Conservation (phyloP, 1,140 invertebrate species). For the Penaeus indicus region DNA sequence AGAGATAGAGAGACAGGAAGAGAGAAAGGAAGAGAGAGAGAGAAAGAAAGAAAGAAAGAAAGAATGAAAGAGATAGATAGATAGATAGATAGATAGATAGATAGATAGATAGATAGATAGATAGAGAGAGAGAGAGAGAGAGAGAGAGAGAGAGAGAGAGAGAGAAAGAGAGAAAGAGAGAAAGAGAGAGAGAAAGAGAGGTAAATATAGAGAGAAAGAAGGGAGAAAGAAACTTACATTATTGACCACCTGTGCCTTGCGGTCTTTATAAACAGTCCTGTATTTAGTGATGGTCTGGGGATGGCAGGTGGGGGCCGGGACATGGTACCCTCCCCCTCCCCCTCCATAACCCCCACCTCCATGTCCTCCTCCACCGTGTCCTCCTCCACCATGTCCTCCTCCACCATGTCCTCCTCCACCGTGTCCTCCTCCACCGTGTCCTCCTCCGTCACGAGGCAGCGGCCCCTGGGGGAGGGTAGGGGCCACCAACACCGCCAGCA, state of each 20-base stretch:
- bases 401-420: not conserved
- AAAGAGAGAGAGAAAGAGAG: not conserved
- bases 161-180: not conserved
- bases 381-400: not conserved
- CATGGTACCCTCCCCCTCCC: slow-evolving; percentile 13
- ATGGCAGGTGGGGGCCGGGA: slow-evolving; percentile 47
- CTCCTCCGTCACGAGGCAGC: slow-evolving; percentile 32
- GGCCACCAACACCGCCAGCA: slow-evolving; percentile 24
- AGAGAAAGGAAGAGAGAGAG: no score
- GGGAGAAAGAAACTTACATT: slow-evolving; percentile 46
- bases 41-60: no score
- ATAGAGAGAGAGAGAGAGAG: not conserved
- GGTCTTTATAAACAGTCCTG: slow-evolving; percentile 63
- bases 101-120: not conserved
- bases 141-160: not conserved
- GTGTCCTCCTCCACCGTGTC: slow-evolving; percentile 24
- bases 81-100: no score
- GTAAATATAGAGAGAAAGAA: not conserved
- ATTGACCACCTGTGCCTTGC: slow-evolving; percentile 63
- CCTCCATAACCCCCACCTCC: slow-evolving; percentile 17
- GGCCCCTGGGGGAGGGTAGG: slow-evolving; percentile 42
- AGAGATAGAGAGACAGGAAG: no score
- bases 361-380: not conserved
- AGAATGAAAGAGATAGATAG: no score
- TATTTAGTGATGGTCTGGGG: slow-evolving; percentile 66